Conservation (phyloP, 2,888 invertebrate species). For the Notodonta ziczac region DNA sequence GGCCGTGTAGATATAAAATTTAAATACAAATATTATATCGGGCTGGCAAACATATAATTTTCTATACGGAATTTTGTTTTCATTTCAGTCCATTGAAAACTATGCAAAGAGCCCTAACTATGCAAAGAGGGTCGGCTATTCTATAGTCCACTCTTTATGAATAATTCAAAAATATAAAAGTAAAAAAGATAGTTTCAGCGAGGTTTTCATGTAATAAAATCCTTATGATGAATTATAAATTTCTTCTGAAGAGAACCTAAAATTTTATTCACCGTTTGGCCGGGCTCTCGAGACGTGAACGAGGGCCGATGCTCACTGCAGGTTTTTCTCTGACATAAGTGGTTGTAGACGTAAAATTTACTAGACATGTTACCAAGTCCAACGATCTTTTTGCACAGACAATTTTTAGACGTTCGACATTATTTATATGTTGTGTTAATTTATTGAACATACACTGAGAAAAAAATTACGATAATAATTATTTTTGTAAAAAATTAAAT, state of each 20-base stretch:
- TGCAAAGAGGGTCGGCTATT: constrained; percentile 1
- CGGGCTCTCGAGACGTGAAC: constrained; percentile 64
- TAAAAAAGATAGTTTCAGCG: constrained; percentile 14
- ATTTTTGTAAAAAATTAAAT: no score
- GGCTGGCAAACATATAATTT: constrained; percentile 9
- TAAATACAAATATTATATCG: neutral
- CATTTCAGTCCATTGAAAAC: neutral
- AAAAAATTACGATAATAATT: no score
- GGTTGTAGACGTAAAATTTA: constrained; percentile 36
- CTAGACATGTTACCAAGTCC: constrained; percentile 40
- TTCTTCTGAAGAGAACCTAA: constrained; percentile 52
- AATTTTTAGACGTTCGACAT: no score
- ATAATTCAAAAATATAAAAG: constrained; percentile 13
- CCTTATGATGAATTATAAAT: constrained; percentile 47
- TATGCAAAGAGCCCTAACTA: neutral
- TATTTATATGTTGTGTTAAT: no score
- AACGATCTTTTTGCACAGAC: neutral
- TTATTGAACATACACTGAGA: no score
- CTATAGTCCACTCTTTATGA: constrained; percentile 6
- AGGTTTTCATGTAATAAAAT: constrained; percentile 25
- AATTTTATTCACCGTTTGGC: constrained; percentile 65
- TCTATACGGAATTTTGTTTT: constrained; percentile 3
- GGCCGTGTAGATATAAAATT: neutral
- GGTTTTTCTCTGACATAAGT: constrained; percentile 66
- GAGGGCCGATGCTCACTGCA: constrained; percentile 77